These are phyloP conservation scores for Papilio elwesi DNA, from an alignment of 2,888 invertebrate genomes.

Conservation along the genomic window DNA sequence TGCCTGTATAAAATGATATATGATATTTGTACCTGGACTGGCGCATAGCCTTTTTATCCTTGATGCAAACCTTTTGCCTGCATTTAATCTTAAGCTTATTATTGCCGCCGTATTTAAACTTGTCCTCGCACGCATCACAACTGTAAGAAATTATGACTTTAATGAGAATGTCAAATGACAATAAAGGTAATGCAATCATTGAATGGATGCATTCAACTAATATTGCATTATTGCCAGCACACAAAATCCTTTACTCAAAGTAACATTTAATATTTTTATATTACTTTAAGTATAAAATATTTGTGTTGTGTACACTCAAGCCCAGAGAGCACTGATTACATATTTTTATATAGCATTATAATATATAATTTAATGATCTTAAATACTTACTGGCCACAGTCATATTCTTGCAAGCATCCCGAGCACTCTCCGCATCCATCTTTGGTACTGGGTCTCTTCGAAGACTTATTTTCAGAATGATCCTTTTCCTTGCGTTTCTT, in stretches of 20 bases:
- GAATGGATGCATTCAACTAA: no score
- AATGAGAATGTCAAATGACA: no score
- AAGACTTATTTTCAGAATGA: constrained; percentile 77
- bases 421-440: constrained; percentile 80
- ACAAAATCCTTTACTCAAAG: no score
- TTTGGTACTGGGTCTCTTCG: constrained; percentile 67
- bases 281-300: no score
- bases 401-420: constrained; percentile 72
- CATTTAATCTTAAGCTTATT: constrained; percentile 81
- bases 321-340: no score
- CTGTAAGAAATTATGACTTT: constrained; percentile 51
- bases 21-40: constrained; percentile 66
- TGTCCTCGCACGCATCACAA: constrained; percentile 80
- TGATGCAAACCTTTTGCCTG: constrained; percentile 78
- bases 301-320: no score
- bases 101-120: constrained; percentile 81
- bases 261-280: no score
- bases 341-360: no score
- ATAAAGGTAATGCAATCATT: no score
- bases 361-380: no score
- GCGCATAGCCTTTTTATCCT: constrained; percentile 66
- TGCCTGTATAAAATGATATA: no score
- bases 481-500: constrained; percentile 80
- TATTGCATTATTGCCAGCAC: no score
- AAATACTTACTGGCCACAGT: constrained; percentile 77